Conservation (phyloP, 2,113 vertebrate genomes). For the Oenanthe oenanthe region DNA sequence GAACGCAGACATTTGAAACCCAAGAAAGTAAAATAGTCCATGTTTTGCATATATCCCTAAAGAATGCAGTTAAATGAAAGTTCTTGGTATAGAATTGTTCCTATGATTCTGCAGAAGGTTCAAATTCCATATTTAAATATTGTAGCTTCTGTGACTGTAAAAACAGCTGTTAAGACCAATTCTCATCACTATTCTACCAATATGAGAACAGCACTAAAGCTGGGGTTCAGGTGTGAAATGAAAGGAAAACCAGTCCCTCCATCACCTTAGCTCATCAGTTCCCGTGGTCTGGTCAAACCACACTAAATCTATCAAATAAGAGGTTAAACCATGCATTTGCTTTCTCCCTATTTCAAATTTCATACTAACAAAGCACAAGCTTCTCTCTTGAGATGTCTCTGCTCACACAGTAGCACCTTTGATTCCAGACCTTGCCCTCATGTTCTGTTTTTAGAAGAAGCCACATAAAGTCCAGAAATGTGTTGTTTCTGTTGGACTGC, state of each 20-base stretch:
- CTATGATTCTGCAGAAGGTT: background rate
- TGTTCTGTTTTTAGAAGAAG: slow-evolving; percentile 42
- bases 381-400: background rate
- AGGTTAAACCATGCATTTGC: background rate
- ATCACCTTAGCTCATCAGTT: background rate
- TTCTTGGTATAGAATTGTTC: background rate
- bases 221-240: background rate
- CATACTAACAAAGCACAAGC: background rate
- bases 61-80: background rate
- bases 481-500: slow-evolving; percentile 56
- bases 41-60: background rate
- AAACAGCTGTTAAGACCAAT: background rate
- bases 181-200: background rate
- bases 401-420: slow-evolving; percentile 50
- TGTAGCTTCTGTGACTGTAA: background rate
- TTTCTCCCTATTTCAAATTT: slow-evolving; percentile 5
- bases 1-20: background rate
- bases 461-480: background rate
- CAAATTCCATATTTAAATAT: background rate
- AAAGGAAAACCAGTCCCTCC: background rate
- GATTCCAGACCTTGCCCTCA: slow-evolving; percentile 10
- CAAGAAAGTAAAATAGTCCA: background rate
- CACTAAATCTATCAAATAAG: background rate
- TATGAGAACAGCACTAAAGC: background rate
- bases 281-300: background rate